Conservation (phyloP, 2,888 invertebrate genomes). For the Agrochola lychnidis region DNA sequence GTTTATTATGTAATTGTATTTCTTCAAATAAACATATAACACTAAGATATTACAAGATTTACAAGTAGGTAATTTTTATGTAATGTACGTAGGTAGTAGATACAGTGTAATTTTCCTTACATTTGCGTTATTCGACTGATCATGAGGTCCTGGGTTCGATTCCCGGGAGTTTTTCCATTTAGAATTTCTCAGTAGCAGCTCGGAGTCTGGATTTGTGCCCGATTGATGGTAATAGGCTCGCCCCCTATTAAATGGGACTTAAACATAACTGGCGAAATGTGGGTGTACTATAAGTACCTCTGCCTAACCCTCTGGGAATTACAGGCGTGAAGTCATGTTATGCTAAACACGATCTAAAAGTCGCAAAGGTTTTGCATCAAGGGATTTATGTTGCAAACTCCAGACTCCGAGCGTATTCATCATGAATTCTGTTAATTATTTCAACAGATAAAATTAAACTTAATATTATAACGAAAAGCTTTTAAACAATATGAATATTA, state of each 20-base stretch:
- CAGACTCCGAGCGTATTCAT: too few relatives aligned
- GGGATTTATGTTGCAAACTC: neutral
- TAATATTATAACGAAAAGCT: neutral
- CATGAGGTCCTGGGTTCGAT: neutral
- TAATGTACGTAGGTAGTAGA: neutral
- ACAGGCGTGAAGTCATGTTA: neutral
- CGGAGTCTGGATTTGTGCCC: neutral
- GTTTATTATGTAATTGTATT: conserved; percentile 18
- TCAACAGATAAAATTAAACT: neutral
- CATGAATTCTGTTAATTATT: neutral
- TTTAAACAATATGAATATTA: neutral
- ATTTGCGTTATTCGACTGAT: neutral
- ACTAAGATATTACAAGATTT: neutral
- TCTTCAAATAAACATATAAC: conserved; percentile 26
- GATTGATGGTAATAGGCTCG: neutral
- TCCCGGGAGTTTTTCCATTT: neutral
- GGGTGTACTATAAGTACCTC: neutral
- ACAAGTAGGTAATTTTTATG: neutral
- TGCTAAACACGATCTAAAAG: neutral
- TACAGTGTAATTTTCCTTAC: neutral
- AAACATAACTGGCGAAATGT: neutral
- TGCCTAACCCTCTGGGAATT: neutral
- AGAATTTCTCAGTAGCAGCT: neutral
- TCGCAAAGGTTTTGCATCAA: neutral
- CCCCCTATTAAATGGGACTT: neutral